Base-by-base conservation (phyloP, 64 coral and sea anemone species). In the Montipora capricornis region DNA sequence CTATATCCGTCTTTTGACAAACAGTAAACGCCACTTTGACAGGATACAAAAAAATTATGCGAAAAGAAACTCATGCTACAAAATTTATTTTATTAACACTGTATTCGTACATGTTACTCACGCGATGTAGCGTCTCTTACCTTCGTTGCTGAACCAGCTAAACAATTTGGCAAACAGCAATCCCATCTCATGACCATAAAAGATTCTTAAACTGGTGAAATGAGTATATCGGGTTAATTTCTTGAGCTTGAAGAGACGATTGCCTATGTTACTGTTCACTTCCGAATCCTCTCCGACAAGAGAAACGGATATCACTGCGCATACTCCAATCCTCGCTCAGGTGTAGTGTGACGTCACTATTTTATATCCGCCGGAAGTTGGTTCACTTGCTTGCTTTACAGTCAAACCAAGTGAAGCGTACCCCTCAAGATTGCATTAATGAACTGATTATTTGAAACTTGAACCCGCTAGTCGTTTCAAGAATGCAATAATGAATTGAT, bases 101-200 rank as follows among this genome's bases (percentile, higher is more conserved):
- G 37, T 37, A 37, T 37, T 37, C 37, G 37, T 37, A 2, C 37
- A 37, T 37, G 37, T 37, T 37, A 24, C 20, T 5, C 68, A 71
- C 20, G 17, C 68, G 20, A 20, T 71, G 3, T 71, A 15, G 17
- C 17, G 0, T 20, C 13, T n/a, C 89, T 83, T 91, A 97, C 96
- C 96, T 92, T 95, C 96, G 87, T 97, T 97, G 15, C 93, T 95
- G 75, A 97, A 97, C 93, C 93, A 94, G 59, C 96, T 94, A 61
- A 97, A 97, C 9, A 97, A 61, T 89, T 97, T 95, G 15, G 96
- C 76, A 82, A 97, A 97, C 57, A 97, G 75, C 66, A 95, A 62
- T 64, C 96, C 96, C 96, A 97, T 97, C 80, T 94, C 96, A 88
- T 77, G 78, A 85, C 96, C 82, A 78, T 95, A 47, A 83, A 95